Conservation (phyloP, 1,140 invertebrate species). For the Helicoverpa armigera region DNA sequence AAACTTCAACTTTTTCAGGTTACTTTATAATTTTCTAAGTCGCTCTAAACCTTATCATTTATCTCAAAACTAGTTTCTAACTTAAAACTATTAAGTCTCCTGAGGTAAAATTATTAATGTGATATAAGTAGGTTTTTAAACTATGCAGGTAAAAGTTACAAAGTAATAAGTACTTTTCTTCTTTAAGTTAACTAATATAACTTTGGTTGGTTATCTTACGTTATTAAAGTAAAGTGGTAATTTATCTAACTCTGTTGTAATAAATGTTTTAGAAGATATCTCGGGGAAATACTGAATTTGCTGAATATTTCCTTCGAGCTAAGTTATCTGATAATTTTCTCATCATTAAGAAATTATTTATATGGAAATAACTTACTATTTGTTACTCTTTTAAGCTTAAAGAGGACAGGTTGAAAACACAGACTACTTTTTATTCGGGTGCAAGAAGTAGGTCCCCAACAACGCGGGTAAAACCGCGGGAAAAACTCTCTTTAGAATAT, state of each 20-base stretch:
- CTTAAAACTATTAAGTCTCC: background rate
- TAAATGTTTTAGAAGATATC: background rate
- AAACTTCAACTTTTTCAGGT: background rate
- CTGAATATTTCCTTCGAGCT: too few species aligned
- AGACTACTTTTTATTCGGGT: too few species aligned
- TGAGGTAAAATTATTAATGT: conserved; percentile 1
- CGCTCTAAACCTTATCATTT: too few species aligned
- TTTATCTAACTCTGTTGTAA: background rate
- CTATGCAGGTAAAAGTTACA: background rate
- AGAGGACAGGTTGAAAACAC: too few species aligned
- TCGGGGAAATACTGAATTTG: background rate
- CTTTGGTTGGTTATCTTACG: conserved; percentile 10
- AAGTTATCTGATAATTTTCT: too few species aligned
- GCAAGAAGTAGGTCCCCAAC: too few species aligned
- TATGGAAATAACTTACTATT: too few species aligned
- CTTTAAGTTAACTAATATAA: conserved; percentile 26
- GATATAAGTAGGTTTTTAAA: conserved; percentile 13
- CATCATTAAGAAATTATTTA: too few species aligned
- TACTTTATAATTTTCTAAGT: background rate
- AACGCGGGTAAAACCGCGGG: too few species aligned
- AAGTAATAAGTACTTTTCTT: conserved; percentile 14
- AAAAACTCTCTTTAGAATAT: background rate
- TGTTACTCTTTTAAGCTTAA: too few species aligned
- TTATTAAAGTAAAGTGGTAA: conserved; percentile 7
- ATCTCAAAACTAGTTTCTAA: background rate